These are phyloP conservation scores for Muschampia plurimacula DNA, from an alignment of 2,888 invertebrate species.

Conservation along the genomic window DNA sequence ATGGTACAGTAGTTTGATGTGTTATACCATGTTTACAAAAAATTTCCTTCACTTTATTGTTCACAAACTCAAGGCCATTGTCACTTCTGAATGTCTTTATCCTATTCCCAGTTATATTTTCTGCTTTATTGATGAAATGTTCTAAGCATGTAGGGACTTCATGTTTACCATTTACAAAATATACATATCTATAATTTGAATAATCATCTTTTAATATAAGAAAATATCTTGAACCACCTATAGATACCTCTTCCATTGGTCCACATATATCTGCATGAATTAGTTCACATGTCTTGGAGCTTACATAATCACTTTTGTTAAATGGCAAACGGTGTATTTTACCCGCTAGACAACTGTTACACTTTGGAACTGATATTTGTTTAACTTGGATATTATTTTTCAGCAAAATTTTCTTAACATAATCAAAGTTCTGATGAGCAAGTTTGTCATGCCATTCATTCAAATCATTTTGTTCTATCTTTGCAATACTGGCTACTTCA, in stretches of 20 bases:
- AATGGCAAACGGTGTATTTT: conserved; percentile 34
- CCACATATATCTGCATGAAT: conserved; percentile 49
- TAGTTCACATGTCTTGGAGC: conserved; percentile 43
- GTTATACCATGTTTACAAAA: conserved; percentile 26
- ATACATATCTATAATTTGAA: conserved; percentile 42
- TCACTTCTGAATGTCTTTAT: conserved; percentile 41
- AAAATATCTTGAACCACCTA: conserved; percentile 48
- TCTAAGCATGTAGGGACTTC: conserved; percentile 33
- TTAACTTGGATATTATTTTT: conserved; percentile 38
- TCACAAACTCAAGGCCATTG: conserved; percentile 43
- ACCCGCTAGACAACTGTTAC: conserved; percentile 42
- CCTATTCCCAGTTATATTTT: conserved; percentile 36
- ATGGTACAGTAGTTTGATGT: conserved; percentile 24
- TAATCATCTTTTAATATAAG: conserved; percentile 50
- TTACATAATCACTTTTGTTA: conserved; percentile 35
- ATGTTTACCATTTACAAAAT: conserved; percentile 42
- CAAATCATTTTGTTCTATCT: conserved; percentile 24
- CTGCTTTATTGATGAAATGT: conserved; percentile 36
- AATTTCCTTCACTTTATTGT: conserved; percentile 37
- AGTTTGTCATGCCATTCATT: conserved; percentile 41
- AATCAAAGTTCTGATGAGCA: conserved; percentile 39
- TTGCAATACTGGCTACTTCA: conserved; percentile 34
- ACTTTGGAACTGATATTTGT: conserved; percentile 24
- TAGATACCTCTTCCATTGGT: conserved; percentile 47
- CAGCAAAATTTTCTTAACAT: conserved; percentile 31